Conservation (phyloP, 1,140 invertebrate species). For the Hesperophylax magnus region DNA sequence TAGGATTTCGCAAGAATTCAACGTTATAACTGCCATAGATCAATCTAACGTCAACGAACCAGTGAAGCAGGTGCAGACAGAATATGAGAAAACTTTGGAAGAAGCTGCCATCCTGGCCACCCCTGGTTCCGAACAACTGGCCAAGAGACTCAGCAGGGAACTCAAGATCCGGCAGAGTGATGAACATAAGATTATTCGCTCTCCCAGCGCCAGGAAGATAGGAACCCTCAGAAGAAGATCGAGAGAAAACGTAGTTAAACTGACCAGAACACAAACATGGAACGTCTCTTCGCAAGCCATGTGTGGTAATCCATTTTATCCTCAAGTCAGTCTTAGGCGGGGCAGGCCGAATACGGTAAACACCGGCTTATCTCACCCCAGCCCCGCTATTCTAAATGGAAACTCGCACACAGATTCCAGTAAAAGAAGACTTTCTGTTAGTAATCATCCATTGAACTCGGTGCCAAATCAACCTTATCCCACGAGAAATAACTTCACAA, state of each 20-base stretch:
- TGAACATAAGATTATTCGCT: conserved; percentile 80
- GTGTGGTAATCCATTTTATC: conserved; percentile 50
- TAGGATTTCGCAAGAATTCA: conserved; percentile 78
- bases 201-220: conserved; percentile 85
- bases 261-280: conserved; percentile 56
- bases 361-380: conserved; percentile 51
- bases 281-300: conserved; percentile 50
- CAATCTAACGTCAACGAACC: conserved; percentile 62
- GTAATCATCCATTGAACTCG: not conserved
- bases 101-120: conserved; percentile 75
- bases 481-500: conserved; percentile 23
- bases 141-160: conserved; percentile 78
- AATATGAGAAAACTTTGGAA: conserved; percentile 80
- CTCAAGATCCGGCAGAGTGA: conserved; percentile 79
- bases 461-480: conserved; percentile 7
- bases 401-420: conserved; percentile 6
- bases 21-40: conserved; percentile 72
- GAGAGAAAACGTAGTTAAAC: conserved; percentile 64
- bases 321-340: conserved; percentile 42
- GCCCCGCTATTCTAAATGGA: conserved; percentile 20
- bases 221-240: conserved; percentile 80
- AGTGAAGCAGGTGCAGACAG: conserved; percentile 74
- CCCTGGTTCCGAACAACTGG: conserved; percentile 78
- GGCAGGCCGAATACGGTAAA: conserved; percentile 53
- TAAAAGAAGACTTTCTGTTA: conserved; percentile 34